phyloP scores from a whole-genome alignment of 2,888 invertebrate species.

The Morpho achilles region DNA sequence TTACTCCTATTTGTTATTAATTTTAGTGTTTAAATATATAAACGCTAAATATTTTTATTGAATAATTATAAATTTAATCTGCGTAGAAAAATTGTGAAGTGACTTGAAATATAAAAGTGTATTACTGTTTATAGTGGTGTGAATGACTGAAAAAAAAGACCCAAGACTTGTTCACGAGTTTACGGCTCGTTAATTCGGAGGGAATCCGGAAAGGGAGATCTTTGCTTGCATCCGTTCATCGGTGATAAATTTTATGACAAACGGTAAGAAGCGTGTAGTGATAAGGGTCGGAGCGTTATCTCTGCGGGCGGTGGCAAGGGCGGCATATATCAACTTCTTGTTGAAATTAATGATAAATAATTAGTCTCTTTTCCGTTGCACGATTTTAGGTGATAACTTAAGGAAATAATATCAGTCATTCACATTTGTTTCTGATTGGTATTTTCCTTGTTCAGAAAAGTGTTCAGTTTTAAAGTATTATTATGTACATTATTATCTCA shows the following conservation, averaged over 20 bases:
- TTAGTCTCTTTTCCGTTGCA: conserved; percentile 3
- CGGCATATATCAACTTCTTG: conserved; percentile 21
- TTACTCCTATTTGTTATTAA: background rate
- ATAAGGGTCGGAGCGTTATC: conserved; percentile 69
- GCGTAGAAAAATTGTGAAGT: conserved; percentile 38
- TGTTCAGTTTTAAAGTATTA: too few relatives aligned
- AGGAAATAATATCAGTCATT: background rate
- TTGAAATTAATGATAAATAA: conserved; percentile 19
- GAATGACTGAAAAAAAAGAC: conserved; percentile 62
- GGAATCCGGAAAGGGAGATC: conserved; percentile 56
- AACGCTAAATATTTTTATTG: background rate
- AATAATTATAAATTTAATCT: too few relatives aligned
- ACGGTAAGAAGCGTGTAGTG: conserved; percentile 72
- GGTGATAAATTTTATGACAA: conserved; percentile 76
- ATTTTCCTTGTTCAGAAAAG: too few relatives aligned
- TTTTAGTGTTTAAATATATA: conserved; percentile 2
- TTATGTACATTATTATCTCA: too few relatives aligned
- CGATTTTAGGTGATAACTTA: background rate
- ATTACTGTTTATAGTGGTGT: conserved; percentile 55
- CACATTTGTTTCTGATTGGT: background rate
- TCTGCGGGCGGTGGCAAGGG: conserved; percentile 38
- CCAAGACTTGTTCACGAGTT: conserved; percentile 60
- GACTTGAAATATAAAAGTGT: conserved; percentile 36
- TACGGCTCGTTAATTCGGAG: conserved; percentile 71
- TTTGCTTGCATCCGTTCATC: conserved; percentile 64